Percentiles rank a stretch among this genome's conserved stretches.
Conservation (phyloP, 2,888 invertebrate genomes). For the Trachelus troglodyta region DNA sequence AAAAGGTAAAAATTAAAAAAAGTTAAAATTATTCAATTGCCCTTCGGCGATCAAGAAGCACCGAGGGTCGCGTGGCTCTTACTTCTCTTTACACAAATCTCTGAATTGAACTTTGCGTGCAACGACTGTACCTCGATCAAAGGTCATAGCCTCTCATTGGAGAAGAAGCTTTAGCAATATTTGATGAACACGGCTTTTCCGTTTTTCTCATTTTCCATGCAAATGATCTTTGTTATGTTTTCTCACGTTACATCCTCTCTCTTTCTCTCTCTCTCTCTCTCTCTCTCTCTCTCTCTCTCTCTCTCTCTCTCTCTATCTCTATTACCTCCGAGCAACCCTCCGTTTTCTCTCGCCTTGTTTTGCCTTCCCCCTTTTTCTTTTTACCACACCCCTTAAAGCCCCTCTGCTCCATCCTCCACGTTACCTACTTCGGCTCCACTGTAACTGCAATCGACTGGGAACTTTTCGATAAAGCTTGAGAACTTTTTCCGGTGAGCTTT, state of each 20-base stretch:
- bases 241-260: background rate
- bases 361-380: background rate
- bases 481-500: background rate
- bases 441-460: background rate
- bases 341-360: background rate
- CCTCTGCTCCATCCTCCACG: background rate
- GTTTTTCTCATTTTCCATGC: background rate
- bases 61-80: no score
- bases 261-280: no score
- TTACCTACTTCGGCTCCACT: background rate
- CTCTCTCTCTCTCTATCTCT: no score
- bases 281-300: no score
- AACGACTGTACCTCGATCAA: background rate
- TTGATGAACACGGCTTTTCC: background rate
- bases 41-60: no score
- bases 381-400: background rate
- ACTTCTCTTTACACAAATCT: no score
- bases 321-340: background rate
- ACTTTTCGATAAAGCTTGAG: constrained; percentile 1
- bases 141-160: background rate
- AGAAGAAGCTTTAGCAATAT: background rate
- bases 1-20: background rate
- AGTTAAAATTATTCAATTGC: no score
- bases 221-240: background rate
- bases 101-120: no score